Conservation (phyloP, 2,113 vertebrate genomes). For the Burhinus bistriatus region DNA sequence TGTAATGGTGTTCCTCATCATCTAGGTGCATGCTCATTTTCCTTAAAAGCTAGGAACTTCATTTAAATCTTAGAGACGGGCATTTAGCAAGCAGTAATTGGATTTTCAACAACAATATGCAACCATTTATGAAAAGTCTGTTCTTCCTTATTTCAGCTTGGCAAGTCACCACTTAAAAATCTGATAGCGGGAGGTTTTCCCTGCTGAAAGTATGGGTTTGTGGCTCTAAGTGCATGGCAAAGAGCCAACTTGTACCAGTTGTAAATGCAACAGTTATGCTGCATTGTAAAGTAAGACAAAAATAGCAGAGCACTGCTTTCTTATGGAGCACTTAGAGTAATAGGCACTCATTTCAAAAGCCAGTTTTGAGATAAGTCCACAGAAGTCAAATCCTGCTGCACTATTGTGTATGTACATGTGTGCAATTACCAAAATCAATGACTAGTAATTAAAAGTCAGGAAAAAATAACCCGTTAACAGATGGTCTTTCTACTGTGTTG, state of each 20-base stretch:
- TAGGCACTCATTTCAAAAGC: background rate
- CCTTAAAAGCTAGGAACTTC: background rate
- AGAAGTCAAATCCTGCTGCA: background rate
- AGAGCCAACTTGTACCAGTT: background rate
- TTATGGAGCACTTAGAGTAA: background rate
- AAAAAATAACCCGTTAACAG: background rate
- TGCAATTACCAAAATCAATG: background rate
- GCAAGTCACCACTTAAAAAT: background rate
- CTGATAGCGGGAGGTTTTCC: conserved; percentile 11
- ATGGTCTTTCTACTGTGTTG: background rate
- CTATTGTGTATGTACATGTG: background rate
- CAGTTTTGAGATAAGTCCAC: background rate
- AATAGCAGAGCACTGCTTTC: background rate
- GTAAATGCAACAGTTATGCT: background rate
- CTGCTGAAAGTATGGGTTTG: background rate
- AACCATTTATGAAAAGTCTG: background rate
- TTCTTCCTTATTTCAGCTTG: background rate
- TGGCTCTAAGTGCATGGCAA: background rate
- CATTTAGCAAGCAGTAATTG: background rate
- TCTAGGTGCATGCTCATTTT: background rate
- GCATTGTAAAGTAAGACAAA: background rate
- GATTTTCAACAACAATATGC: background rate
- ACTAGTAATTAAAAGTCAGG: conserved; percentile 24
- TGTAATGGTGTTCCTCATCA: background rate
- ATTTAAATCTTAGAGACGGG: background rate